Conservation (phyloP, 2,888 invertebrate genomes). For the Eilema griseolum region DNA sequence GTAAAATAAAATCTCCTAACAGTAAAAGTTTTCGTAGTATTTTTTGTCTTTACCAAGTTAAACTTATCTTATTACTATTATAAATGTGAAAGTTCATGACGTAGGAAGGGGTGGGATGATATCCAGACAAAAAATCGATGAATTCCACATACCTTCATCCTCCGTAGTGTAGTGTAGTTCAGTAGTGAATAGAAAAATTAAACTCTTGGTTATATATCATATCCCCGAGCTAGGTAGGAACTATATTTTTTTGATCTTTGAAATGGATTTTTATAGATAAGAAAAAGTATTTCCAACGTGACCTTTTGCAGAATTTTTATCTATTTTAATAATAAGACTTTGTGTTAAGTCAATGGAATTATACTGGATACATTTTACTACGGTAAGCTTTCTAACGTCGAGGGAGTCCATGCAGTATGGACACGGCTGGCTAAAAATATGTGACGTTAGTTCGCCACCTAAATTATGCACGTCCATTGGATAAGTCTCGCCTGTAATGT, state of each 20-base stretch:
- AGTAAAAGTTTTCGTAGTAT: slow-evolving; percentile 57
- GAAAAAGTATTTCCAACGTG: too few relatives aligned
- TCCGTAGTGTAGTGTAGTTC: too few relatives aligned
- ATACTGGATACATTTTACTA: slow-evolving; percentile 24
- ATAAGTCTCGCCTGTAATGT: slow-evolving; percentile 47
- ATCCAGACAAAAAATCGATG: too few relatives aligned
- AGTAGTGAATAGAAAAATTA: too few relatives aligned
- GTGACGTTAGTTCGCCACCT: slow-evolving; percentile 52
- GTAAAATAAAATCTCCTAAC: slow-evolving; percentile 61
- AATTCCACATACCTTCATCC: too few relatives aligned
- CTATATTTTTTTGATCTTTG: too few relatives aligned
- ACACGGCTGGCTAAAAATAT: slow-evolving; percentile 45
- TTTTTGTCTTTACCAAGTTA: slow-evolving; percentile 37
- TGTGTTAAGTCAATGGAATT: slow-evolving; percentile 24
- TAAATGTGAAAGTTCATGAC: not conserved
- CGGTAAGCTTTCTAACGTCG: slow-evolving; percentile 23
- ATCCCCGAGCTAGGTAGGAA: too few relatives aligned
- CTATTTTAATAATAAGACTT: too few relatives aligned
- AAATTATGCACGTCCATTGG: slow-evolving; percentile 57
- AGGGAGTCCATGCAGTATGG: slow-evolving; percentile 15
- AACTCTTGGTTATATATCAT: too few relatives aligned
- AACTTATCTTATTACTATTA: slow-evolving; percentile 24
- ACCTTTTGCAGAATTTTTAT: too few relatives aligned
- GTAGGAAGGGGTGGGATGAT: not conserved
- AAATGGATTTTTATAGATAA: too few relatives aligned